phyloP scores from a whole-genome alignment of 2,797 vertebrate species.

The Pitangus sulphuratus region DNA sequence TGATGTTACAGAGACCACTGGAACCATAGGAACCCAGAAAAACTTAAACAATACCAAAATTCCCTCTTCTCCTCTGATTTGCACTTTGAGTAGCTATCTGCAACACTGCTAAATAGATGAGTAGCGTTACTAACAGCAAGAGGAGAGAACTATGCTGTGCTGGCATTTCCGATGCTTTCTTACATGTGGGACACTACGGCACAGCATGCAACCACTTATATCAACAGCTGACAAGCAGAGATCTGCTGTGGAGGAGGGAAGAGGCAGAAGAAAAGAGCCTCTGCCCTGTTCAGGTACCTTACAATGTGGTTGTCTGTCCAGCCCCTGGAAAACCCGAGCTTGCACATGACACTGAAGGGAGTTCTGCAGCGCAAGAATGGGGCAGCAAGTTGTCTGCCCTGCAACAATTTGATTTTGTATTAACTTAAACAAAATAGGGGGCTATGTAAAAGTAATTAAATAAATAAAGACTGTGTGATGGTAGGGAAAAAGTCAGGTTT shows the following conservation, averaged over 20 bases:
- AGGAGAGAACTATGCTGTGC: not conserved
- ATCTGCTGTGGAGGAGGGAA: not conserved
- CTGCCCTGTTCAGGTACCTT: fast-evolving
- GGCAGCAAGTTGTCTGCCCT: not conserved
- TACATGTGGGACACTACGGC: not conserved
- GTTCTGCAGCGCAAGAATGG: not conserved
- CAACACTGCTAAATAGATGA: not conserved
- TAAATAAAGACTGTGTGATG: not conserved
- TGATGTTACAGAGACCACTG: not conserved
- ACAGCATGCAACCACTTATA: not conserved
- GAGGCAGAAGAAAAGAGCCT: not conserved
- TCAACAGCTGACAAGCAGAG: not conserved
- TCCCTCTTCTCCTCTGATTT: not conserved
- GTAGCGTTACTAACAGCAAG: not conserved
- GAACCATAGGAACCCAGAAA: not conserved
- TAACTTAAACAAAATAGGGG: not conserved
- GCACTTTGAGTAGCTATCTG: not conserved
- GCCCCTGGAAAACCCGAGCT: not conserved
- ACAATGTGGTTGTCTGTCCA: not conserved
- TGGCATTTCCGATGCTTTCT: fast-evolving
- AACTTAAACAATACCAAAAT: not conserved
- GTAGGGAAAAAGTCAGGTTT: not conserved
- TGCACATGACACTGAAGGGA: not conserved
- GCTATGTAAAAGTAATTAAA: not conserved
- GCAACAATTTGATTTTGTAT: not conserved